A percentile compares a stretch with the other conserved stretches of the same genome.
Conservation (phyloP, 2,888 invertebrate species). For the Latrodectus hesperus region DNA sequence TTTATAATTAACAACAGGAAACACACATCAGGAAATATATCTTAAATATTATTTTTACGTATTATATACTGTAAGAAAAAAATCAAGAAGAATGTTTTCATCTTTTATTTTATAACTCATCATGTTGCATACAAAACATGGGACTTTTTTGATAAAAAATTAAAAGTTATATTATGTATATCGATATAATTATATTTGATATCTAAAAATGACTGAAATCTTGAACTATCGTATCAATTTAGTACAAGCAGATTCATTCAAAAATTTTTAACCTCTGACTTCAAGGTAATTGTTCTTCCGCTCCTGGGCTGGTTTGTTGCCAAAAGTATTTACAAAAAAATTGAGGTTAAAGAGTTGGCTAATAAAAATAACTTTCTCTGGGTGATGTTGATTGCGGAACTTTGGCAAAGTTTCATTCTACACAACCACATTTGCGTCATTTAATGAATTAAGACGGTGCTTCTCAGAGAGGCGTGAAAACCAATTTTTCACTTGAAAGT, state of each 20-base stretch:
- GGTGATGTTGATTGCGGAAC: constrained; percentile 20
- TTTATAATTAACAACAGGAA: too few relatives aligned
- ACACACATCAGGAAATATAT: too few relatives aligned
- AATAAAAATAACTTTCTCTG: constrained; percentile 39
- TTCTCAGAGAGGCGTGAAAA: background rate
- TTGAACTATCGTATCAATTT: background rate
- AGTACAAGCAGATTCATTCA: background rate
- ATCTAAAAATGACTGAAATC: background rate
- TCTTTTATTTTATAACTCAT: too few relatives aligned
- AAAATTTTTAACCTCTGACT: background rate
- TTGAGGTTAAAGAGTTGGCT: constrained; percentile 39
- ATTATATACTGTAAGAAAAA: background rate
- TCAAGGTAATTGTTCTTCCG: constrained; percentile 10
- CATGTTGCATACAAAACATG: background rate
- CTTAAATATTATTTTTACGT: too few relatives aligned
- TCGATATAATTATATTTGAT: background rate
- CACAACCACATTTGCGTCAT: background rate
- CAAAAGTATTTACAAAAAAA: constrained; percentile 31
- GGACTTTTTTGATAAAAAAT: background rate
- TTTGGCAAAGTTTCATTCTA: constrained; percentile 15
- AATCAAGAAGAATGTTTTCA: background rate
- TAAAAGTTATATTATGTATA: background rate
- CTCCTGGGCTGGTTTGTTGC: constrained; percentile 25
- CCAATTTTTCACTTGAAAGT: background rate
- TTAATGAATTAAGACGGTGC: background rate